A percentile compares a stretch with the other conserved stretches of the same genome.
phyloP scores from a whole-genome alignment of 2,797 vertebrate genomes.

The Glossophaga mutica region DNA sequence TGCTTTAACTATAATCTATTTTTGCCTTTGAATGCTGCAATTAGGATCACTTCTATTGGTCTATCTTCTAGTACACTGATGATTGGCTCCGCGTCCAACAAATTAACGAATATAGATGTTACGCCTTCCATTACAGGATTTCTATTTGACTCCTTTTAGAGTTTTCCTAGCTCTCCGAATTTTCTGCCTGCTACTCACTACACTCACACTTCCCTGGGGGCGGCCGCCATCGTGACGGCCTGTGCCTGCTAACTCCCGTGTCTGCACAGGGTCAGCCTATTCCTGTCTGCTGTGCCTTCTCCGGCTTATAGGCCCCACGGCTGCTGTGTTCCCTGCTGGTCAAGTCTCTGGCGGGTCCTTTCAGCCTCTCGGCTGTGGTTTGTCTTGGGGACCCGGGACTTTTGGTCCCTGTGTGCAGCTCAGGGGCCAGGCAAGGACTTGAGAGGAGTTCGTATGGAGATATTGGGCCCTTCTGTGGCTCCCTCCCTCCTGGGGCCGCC shows the following conservation, averaged over 20 bases:
- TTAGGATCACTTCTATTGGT: not conserved
- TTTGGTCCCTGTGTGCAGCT: rapidly evolving
- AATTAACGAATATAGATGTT: too few species aligned
- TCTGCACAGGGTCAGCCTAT: rapidly evolving
- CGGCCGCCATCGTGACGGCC: rapidly evolving
- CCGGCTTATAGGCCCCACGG: not conserved
- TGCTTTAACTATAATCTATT: not conserved
- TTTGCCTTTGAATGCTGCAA: not conserved
- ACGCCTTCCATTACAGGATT: too few species aligned
- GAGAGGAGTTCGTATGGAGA: not conserved
- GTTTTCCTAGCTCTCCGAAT: not conserved
- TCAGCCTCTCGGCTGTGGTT: not conserved
- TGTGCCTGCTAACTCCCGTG: rapidly evolving
- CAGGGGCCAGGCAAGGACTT: too few species aligned
- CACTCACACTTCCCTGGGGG: not conserved
- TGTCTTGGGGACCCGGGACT: not conserved
- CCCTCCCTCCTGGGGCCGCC: not conserved
- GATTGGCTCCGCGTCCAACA: not conserved
- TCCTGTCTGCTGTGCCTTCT: not conserved
- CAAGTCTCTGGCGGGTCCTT: not conserved
- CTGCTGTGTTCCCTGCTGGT: not conserved
- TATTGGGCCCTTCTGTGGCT: rapidly evolving
- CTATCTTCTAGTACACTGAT: not conserved
- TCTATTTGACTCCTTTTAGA: not conserved
- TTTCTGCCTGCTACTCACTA: not conserved